Evolutionary conservation across 2,797 vertebrate species (phyloP), one percentile per base, ranked within the genome.

Genomic region (Channa striata): DNA sequence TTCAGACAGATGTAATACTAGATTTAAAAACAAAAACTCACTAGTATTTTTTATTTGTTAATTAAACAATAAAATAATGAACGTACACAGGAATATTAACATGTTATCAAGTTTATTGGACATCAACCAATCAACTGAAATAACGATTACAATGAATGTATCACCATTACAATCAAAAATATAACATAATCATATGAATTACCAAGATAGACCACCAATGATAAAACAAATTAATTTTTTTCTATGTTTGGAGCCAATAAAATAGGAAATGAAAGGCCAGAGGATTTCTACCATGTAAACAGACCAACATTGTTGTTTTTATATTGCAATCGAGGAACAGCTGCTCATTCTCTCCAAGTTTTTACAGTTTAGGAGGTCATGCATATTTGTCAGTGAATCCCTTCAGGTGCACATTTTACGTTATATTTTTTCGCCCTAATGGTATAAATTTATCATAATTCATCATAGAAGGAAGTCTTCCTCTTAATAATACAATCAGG

Each of bases 21-120:
- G 56, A 40, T n/a, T n/a, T 34, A 58, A 54, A 72, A 78, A 74
- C 5, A 37, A n/a, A 46, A 64, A 49, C 1, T 47, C 20, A 65
- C n/a, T n/a, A n/a, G n/a, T n/a, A n/a, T n/a, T n/a, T n/a, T n/a
- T n/a, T n/a, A n/a, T n/a, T n/a, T n/a, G n/a, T n/a, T n/a, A n/a
- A n/a, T n/a, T n/a, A n/a, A n/a, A n/a, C n/a, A n/a, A n/a, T 30
- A 3, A 30, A 30, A 30, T 30, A 30, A 30, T 30, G 25, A 30
- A 30, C 6, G 25, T 30, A 30, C 25, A 30, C 3, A 6, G 25
- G 25, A 6, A 30, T 39, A 11, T 39, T 39, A 39, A 39, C 37
- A 39, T 1, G 3, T 43, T 53, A 11, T 10, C 33, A 43, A 30
- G n/a, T 64, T 39, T 57, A 37, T 54, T 40, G 13, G 1, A 40